Percentiles rank a stretch among this genome's conserved stretches.
Conservation (phyloP, 2,888 invertebrate species). For the Augochlorella aurata region DNA sequence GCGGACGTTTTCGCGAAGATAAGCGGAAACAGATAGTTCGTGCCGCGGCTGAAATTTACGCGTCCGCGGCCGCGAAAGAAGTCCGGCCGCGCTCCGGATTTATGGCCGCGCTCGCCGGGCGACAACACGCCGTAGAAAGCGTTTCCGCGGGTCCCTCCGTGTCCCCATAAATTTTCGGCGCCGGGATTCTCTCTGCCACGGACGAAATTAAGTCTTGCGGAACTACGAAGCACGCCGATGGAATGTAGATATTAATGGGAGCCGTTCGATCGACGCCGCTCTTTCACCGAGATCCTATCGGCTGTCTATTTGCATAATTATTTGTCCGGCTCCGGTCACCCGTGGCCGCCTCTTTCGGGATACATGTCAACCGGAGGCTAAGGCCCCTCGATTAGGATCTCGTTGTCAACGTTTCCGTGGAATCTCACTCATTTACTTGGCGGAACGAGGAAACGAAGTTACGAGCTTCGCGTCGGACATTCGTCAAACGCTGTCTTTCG, state of each 20-base stretch:
- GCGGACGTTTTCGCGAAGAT: conserved; percentile 12
- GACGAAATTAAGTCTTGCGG: conserved; percentile 49
- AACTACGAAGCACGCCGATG: conserved; percentile 30
- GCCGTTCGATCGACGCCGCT: conserved; percentile 36
- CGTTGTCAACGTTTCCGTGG: conserved; percentile 9
- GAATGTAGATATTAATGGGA: conserved; percentile 50
- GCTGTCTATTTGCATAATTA: conserved; percentile 49
- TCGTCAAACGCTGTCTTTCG: neutral
- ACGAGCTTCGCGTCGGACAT: neutral
- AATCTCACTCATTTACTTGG: conserved; percentile 11
- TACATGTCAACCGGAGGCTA: neutral
- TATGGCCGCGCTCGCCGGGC: conserved; percentile 21
- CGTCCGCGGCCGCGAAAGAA: conserved; percentile 3
- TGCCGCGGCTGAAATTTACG: conserved; percentile 25
- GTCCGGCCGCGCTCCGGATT: conserved; percentile 31
- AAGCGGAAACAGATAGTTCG: conserved; percentile 30
- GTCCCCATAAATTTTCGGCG: conserved; percentile 52
- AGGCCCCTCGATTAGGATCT: conserved; percentile 32
- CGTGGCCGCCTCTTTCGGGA: conserved; percentile 24
- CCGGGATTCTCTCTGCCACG: conserved; percentile 45
- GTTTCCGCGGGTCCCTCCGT: conserved; percentile 38
- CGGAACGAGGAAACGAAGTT: neutral
- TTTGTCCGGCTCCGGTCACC: conserved; percentile 34
- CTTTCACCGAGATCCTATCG: conserved; percentile 44
- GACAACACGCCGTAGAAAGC: conserved; percentile 43